These are phyloP conservation scores for Andrena bicolor DNA, from an alignment of 2,888 invertebrate genomes.

Conservation along the genomic window DNA sequence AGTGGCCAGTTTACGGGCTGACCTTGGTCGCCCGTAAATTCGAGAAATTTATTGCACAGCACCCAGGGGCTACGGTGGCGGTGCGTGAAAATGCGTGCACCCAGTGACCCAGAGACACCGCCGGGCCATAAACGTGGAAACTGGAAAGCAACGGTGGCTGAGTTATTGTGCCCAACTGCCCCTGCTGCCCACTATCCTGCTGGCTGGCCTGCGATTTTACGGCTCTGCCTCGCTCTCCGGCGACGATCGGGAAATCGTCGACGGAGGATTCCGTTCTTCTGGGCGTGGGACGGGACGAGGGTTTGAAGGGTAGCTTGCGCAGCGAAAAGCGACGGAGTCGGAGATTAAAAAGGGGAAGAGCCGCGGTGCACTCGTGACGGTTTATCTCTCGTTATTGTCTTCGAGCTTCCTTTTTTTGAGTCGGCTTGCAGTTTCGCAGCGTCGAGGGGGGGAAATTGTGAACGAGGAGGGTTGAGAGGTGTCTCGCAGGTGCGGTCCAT, in stretches of 20 bases:
- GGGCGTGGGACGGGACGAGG: not conserved
- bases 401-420: not conserved
- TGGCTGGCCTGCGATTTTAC: conserved; percentile 44
- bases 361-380: not conserved
- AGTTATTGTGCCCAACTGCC: conserved; percentile 35
- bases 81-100: conserved; percentile 27
- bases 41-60: conserved; percentile 54
- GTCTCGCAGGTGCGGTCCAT: not conserved
- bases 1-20: conserved; percentile 46
- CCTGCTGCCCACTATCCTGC: not conserved
- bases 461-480: not conserved
- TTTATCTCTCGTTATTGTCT: conserved; percentile 3
- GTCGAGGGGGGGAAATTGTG: not conserved
- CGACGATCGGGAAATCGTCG: not conserved
- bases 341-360: conserved; percentile 2
- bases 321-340: conserved; percentile 7
- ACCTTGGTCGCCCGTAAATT: conserved; percentile 62
- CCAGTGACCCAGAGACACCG: conserved; percentile 51
- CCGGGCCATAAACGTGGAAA: conserved; percentile 55
- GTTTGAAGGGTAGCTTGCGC: conserved; percentile 3
- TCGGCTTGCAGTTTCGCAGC: not conserved
- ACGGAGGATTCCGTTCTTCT: not conserved
- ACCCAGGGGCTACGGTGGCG: not conserved
- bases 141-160: conserved; percentile 27
- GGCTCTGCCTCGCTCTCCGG: not conserved